phyloP scores from a whole-genome alignment of 1,140 invertebrate genomes.

The Drosophila insularis region DNA sequence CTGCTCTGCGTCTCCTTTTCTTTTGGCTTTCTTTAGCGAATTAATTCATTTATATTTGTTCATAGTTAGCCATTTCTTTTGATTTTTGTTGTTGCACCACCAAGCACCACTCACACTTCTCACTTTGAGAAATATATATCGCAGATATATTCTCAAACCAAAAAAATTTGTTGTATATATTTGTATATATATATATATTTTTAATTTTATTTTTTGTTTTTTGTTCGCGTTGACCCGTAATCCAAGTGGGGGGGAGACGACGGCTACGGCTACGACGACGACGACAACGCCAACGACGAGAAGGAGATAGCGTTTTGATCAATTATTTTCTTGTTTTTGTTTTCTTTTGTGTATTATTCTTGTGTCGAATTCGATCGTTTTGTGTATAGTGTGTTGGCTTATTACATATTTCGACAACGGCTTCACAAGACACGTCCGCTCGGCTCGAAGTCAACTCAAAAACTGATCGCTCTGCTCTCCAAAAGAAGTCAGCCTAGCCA shows the following conservation, averaged over 20 bases:
- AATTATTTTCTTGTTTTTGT: not conserved
- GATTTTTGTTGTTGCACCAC: constrained; percentile 39
- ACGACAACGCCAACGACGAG: not conserved
- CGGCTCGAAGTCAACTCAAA: constrained; percentile 71
- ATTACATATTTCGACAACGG: constrained; percentile 52
- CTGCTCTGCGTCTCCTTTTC: constrained; percentile 24
- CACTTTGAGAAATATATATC: constrained; percentile 20
- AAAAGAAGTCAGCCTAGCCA: constrained; percentile 58
- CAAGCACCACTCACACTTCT: constrained; percentile 43
- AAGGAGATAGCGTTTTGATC: constrained; percentile 38
- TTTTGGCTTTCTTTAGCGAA: constrained; percentile 60
- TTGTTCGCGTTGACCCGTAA: constrained; percentile 76
- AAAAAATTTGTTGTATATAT: constrained; percentile 16
- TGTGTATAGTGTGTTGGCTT: constrained; percentile 24
- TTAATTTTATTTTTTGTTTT: too few species aligned
- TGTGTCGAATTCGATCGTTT: constrained; percentile 1
- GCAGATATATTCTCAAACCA: not conserved
- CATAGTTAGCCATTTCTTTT: constrained; percentile 36
- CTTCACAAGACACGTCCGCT: constrained; percentile 65
- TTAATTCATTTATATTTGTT: constrained; percentile 36
- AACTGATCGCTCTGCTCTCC: constrained; percentile 67
- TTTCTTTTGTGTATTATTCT: not conserved
- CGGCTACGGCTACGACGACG: too few species aligned
- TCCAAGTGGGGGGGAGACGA: constrained; percentile 73
- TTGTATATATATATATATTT: too few species aligned